Conservation (phyloP, 2,888 invertebrate genomes). For the Pherbina coryleti region DNA sequence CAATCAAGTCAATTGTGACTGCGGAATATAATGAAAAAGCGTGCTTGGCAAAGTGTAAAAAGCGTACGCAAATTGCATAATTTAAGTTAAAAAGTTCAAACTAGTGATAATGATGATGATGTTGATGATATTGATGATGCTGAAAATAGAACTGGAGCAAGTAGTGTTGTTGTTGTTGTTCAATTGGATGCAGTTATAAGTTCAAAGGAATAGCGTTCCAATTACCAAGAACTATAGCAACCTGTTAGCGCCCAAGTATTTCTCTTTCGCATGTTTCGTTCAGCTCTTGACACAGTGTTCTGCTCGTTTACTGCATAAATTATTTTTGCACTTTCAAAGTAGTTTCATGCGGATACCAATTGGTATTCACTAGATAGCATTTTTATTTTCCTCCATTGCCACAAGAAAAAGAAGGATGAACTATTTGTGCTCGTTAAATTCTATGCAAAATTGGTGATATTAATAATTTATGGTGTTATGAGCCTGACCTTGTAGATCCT, state of each 20-base stretch:
- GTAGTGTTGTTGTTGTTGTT: background rate
- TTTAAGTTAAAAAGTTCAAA: slow-evolving; percentile 25
- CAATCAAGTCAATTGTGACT: slow-evolving; percentile 18
- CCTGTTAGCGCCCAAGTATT: no score
- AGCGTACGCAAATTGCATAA: slow-evolving; percentile 19
- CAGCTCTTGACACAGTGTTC: background rate
- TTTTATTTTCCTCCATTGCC: background rate
- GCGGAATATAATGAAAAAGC: background rate
- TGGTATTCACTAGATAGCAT: background rate
- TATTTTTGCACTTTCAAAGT: background rate
- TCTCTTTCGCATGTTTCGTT: no score
- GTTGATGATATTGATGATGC: no score
- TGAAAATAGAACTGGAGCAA: no score
- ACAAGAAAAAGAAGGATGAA: background rate
- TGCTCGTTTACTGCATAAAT: slow-evolving; percentile 7
- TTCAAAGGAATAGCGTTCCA: no score
- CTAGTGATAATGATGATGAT: background rate
- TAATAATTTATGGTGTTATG: no score
- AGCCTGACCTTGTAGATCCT: no score
- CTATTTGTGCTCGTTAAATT: no score
- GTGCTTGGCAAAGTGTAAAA: background rate
- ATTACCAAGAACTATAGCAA: no score
- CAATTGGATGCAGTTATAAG: background rate
- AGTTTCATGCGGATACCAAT: background rate
- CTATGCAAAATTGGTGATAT: no score